These are phyloP conservation scores for Phyllotreta striolata DNA, from an alignment of 2,888 invertebrate genomes.

Conservation along the genomic window DNA sequence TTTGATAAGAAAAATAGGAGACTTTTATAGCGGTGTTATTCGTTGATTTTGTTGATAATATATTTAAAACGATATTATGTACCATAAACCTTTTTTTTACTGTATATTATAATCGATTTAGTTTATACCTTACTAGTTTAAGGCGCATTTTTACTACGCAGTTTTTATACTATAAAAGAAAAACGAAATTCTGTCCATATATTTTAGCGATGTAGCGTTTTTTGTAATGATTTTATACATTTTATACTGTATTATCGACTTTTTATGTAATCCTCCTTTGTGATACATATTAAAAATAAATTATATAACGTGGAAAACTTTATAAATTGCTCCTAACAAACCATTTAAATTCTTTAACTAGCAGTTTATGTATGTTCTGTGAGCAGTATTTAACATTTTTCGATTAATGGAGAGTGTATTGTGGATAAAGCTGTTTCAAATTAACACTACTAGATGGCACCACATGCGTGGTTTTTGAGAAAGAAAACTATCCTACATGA, in stretches of 20 bases:
- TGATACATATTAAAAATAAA: conserved; percentile 59
- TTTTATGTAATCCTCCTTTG: conserved; percentile 59
- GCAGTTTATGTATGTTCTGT: too few species aligned
- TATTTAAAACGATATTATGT: conserved; percentile 2
- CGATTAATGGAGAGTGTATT: too few species aligned
- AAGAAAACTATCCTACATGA: too few species aligned
- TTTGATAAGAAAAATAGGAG: too few species aligned
- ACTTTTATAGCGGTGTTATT: conserved; percentile 9
- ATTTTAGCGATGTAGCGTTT: conserved; percentile 56
- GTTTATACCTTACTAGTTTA: conserved; percentile 21
- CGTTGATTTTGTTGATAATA: conserved; percentile 11
- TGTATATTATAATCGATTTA: conserved; percentile 21
- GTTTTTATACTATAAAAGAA: conserved; percentile 43
- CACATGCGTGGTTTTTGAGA: too few species aligned
- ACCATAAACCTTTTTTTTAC: conserved; percentile 11
- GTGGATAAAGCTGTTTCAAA: too few species aligned
- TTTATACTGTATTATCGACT: conserved; percentile 55
- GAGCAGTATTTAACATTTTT: too few species aligned
- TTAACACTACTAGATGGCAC: too few species aligned
- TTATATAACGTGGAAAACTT: conserved; percentile 18
- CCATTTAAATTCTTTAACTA: too few species aligned
- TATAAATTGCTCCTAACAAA: conserved; percentile 8
- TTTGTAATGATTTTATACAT: conserved; percentile 60
- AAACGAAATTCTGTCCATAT: conserved; percentile 55
- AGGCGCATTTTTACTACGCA: conserved; percentile 31